Evolutionary conservation across 2,113 vertebrate genomes (phyloP).

Genomic region (Oryzias melastigma): DNA sequence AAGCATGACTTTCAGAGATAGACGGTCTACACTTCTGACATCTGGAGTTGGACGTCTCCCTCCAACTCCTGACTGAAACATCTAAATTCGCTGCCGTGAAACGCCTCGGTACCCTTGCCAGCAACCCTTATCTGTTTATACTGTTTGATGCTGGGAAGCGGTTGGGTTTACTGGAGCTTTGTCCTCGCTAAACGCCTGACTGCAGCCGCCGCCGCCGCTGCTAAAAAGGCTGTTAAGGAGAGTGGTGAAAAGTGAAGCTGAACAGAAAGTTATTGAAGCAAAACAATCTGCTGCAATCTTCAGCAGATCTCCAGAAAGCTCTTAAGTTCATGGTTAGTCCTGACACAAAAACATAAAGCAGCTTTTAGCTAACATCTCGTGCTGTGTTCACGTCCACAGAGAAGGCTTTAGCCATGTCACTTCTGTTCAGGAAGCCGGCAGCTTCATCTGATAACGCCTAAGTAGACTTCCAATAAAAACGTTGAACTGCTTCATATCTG

Average conservation of each 20-base stretch:
- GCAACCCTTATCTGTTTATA: not conserved
- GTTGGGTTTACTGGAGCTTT: not conserved
- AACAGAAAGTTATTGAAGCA: not conserved
- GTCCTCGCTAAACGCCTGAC: not conserved
- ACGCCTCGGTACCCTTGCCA: not conserved
- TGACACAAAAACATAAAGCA: too few relatives aligned
- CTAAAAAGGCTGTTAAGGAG: slow-evolving; percentile 2
- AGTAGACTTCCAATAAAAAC: slow-evolving; percentile 18
- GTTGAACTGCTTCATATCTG: not conserved
- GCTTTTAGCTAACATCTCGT: too few relatives aligned
- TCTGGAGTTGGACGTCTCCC: not conserved
- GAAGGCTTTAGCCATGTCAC: too few relatives aligned
- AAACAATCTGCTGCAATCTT: not conserved
- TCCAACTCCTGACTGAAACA: slow-evolving; percentile 3
- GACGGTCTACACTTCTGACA: too few relatives aligned
- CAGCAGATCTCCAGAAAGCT: not conserved
- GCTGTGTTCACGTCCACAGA: too few relatives aligned
- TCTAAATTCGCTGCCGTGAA: not conserved
- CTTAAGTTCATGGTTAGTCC: too few relatives aligned
- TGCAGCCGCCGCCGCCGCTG: too few relatives aligned
- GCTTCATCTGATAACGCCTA: not conserved
- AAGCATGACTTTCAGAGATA: too few relatives aligned
- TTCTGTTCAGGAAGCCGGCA: not conserved
- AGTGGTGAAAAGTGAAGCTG: not conserved
- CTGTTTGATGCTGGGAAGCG: slow-evolving; percentile 3